These are phyloP conservation scores for Enteromius fasciolatus DNA, from an alignment of 2,797 vertebrate species.

Conservation along the genomic window DNA sequence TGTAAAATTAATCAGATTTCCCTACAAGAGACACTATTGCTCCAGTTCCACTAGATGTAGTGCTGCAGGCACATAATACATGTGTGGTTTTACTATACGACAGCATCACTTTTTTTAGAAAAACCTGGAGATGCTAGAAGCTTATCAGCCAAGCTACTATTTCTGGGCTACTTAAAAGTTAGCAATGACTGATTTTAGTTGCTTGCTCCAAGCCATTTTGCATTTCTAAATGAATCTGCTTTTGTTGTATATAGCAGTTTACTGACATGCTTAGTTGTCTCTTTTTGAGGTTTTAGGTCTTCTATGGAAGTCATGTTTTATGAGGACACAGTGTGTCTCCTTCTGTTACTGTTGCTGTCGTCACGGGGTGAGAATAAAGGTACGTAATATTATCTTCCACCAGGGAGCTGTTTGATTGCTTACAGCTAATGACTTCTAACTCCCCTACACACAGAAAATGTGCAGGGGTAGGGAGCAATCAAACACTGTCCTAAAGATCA, in stretches of 20 bases:
- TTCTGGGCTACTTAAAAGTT: background rate
- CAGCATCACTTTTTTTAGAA: background rate
- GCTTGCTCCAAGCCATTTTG: background rate
- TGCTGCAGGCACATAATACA: background rate
- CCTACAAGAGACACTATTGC: background rate
- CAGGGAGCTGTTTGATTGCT: slow-evolving; percentile 35
- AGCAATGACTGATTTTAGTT: background rate
- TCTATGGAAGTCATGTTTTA: slow-evolving; percentile 41
- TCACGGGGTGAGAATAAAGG: slow-evolving; percentile 15
- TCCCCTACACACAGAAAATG: background rate
- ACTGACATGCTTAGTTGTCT: background rate
- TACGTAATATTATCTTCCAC: slow-evolving; percentile 8
- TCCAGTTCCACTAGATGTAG: slow-evolving; percentile 1
- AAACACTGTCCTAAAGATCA: background rate
- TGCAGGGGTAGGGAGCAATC: background rate
- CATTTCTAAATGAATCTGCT: background rate
- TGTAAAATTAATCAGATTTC: background rate
- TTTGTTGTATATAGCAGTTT: background rate
- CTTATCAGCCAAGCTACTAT: background rate
- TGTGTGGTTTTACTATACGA: background rate
- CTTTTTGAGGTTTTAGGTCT: slow-evolving; percentile 23
- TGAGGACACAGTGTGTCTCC: slow-evolving; percentile 17
- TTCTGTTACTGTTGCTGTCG: background rate
- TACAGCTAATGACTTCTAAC: slow-evolving; percentile 24
- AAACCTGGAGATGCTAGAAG: background rate